Evolutionary conservation across 2,113 vertebrate genomes (phyloP).

Genomic region (Glaucomys volans): DNA sequence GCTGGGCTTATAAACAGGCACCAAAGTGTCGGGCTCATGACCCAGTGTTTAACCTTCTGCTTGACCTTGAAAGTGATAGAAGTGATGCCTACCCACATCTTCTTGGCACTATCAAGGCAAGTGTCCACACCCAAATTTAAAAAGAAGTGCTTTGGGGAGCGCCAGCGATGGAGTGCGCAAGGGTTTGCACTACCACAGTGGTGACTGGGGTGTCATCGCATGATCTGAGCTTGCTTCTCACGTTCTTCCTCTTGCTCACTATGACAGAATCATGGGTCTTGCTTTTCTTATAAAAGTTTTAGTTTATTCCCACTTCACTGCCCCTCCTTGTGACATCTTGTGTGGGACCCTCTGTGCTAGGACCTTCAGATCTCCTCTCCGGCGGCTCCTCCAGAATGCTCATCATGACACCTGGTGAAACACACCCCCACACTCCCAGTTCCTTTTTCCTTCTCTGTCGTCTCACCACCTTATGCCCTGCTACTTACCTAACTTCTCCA

Average conservation of each 20-base stretch:
- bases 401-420: neutral
- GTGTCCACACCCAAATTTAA: neutral
- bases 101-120: neutral
- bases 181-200: neutral
- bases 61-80: neutral
- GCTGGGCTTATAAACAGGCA: neutral
- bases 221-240: neutral
- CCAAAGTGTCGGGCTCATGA: neutral
- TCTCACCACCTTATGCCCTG: neutral
- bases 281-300: neutral
- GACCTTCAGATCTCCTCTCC: neutral
- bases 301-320: neutral
- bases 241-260: neutral
- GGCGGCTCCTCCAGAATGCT: neutral
- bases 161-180: neutral
- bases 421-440: no score
- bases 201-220: no score
- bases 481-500: neutral
- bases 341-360: neutral
- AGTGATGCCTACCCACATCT: neutral
- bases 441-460: neutral
- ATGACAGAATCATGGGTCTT: neutral
- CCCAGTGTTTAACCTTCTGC: neutral
- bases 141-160: neutral
- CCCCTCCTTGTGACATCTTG: neutral